Percentiles rank a stretch among this genome's conserved stretches.
Evolutionary conservation across 2,888 invertebrate species (phyloP).

Genomic region (Gryllus longicercus): DNA sequence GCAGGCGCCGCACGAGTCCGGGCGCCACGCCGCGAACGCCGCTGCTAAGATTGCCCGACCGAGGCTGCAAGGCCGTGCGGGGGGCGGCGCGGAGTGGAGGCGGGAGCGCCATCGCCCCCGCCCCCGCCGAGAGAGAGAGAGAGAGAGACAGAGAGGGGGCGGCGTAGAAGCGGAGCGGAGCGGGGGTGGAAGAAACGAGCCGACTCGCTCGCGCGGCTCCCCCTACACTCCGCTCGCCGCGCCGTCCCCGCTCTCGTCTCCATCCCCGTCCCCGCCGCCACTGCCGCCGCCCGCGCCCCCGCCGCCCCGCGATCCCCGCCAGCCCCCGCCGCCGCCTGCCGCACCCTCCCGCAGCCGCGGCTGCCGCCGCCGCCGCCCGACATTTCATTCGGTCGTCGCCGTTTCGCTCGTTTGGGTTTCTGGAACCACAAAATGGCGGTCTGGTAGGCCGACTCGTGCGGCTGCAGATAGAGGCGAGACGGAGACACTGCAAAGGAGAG

Average conservation of each 20-base stretch:
- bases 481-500: slow-evolving; percentile 18
- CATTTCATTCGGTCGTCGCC: slow-evolving; percentile 31
- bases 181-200: slow-evolving; percentile 22
- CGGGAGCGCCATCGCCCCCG: neutral
- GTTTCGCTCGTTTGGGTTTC: slow-evolving; percentile 35
- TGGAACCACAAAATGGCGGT: slow-evolving; percentile 38
- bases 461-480: slow-evolving; percentile 28
- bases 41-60: slow-evolving; percentile 12
- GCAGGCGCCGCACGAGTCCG: neutral
- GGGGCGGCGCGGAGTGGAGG: neutral
- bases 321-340: neutral
- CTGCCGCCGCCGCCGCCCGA: slow-evolving; percentile 25
- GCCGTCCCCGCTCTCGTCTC: neutral
- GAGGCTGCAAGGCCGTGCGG: neutral
- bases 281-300: neutral
- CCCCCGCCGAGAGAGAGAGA: neutral
- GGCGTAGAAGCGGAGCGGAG: neutral
- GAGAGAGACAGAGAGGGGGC: neutral
- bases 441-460: slow-evolving; percentile 12
- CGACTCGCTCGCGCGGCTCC: neutral
- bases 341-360: slow-evolving; percentile 18
- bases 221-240: neutral
- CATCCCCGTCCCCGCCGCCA: neutral
- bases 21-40: neutral
- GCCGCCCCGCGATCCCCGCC: neutral